A percentile compares a stretch with the other conserved stretches of the same genome.
Conservation (phyloP, 2,113 vertebrate genomes). For the Platycercus adscitus region DNA sequence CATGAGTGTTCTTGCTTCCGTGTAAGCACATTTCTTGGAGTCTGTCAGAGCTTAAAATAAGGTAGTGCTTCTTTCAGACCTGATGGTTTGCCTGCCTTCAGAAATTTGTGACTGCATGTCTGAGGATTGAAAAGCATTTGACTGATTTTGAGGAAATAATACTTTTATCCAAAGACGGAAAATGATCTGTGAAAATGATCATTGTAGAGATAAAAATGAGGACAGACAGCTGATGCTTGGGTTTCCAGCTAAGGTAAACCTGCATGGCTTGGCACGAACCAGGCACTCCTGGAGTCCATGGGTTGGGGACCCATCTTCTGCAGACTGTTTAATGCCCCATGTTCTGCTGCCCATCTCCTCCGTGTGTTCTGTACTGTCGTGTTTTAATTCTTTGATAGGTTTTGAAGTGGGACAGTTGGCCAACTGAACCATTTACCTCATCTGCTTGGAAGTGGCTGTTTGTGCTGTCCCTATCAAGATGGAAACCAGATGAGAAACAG, state of each 20-base stretch:
- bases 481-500: not conserved
- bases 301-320: not conserved
- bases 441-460: not conserved
- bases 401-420: not conserved
- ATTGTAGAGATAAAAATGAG: not conserved
- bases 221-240: not conserved
- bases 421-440: not conserved
- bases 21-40: not conserved
- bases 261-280: not conserved
- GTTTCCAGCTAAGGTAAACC: not conserved
- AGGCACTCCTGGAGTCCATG: not conserved
- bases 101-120: not conserved
- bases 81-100: not conserved
- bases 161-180: not conserved
- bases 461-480: not conserved
- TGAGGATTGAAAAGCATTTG: not conserved
- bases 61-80: not conserved
- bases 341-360: accelerated
- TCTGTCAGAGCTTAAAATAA: not conserved
- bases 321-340: accelerated
- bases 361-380: accelerated
- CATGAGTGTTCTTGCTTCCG: not conserved
- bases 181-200: not conserved
- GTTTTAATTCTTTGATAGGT: not conserved
- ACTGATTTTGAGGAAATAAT: not conserved